These are phyloP conservation scores for Muricea muricata DNA, from an alignment of 92 coral and sea anemone genomes.

Conservation along the genomic window DNA sequence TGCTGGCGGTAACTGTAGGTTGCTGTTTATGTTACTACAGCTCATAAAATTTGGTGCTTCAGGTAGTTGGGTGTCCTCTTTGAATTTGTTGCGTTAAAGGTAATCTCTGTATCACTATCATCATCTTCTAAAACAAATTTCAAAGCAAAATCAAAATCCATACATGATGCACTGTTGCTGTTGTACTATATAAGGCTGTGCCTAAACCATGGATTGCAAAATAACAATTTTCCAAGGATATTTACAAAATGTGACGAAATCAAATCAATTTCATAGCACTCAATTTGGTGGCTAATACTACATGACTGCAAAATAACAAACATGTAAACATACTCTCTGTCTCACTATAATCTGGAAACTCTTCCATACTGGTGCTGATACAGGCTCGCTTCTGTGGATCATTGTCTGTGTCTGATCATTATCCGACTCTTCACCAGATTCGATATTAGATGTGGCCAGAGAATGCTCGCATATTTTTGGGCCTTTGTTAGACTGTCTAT, in stretches of 20 bases:
- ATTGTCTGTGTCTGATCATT: not conserved
- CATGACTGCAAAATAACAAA: too few relatives aligned
- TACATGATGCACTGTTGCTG: too few relatives aligned
- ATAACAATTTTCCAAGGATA: not conserved
- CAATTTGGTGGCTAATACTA: too few relatives aligned
- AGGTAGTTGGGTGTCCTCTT: not conserved
- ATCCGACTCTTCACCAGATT: too few relatives aligned
- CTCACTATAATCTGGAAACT: conserved; percentile 26
- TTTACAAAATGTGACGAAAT: too few relatives aligned
- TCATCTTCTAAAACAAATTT: conserved; percentile 1
- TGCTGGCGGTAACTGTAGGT: conserved; percentile 10
- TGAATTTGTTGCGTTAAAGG: not conserved
- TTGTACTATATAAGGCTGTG: too few relatives aligned
- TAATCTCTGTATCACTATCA: conserved; percentile 18
- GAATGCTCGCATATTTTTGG: not conserved
- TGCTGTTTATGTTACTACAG: not conserved
- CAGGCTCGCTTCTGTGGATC: conserved; percentile 25
- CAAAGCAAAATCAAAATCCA: not conserved
- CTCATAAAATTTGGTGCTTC: conserved; percentile 21
- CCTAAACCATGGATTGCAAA: not conserved
- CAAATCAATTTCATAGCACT: too few relatives aligned
- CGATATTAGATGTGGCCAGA: conserved; percentile 22
- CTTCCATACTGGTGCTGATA: conserved; percentile 26
- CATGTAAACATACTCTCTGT: conserved; percentile 36
- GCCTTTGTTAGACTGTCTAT: conserved; percentile 11